Base-by-base conservation (phyloP, 2,888 invertebrate genomes). In the Latrodectus elegans region DNA sequence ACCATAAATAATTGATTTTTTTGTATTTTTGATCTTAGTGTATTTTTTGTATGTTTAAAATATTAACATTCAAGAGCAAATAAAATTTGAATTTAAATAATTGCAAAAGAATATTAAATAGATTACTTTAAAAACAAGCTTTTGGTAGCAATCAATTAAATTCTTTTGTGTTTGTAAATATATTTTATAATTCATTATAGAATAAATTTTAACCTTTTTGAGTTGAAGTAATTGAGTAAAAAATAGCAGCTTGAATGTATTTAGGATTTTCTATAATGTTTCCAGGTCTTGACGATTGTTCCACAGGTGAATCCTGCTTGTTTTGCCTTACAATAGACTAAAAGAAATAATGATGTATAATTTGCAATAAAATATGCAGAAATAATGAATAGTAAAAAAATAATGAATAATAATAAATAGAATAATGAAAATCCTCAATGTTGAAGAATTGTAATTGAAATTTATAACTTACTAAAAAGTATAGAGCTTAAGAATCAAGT, bases 211-310 rank as follows among this genome's bases (percentile, higher is more conserved):
- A 53, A 93, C 95, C 95, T 92, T 93, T 94, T 92, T 95, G 95
- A 26, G 95, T 95, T 3, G 95, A 95, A 15, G 94, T 94, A 84
- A 95, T 95, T 1, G 95, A 95, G 92, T 95, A 95, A 92, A 95
- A 95, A 88, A 95, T 94, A 26, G 95, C 95, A 38, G 95, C 94
- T 89, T 93, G 94, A 82, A 95, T 94, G 89, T 93, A 92, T 53
- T 91, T 90, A 17, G 93, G 92, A 90, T 95, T 93, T 91, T 94
- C 94, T 22, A 83, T 74, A 15, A 81, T 84, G 74, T 22, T 51
- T 26, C 64, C 22, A 17, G 70, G 55, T 78, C 83, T 82, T 15
- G 53, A 80, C 15, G 81, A 82, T n/a, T 73, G 51, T n/a, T 89
- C 89, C 14, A 88, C 89, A n/a, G 90, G 89, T 10, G 90, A 89